Evolutionary conservation across 1,140 invertebrate genomes (phyloP), one percentile per base, ranked within the genome.

Genomic region (Brachionus koreanus): DNA sequence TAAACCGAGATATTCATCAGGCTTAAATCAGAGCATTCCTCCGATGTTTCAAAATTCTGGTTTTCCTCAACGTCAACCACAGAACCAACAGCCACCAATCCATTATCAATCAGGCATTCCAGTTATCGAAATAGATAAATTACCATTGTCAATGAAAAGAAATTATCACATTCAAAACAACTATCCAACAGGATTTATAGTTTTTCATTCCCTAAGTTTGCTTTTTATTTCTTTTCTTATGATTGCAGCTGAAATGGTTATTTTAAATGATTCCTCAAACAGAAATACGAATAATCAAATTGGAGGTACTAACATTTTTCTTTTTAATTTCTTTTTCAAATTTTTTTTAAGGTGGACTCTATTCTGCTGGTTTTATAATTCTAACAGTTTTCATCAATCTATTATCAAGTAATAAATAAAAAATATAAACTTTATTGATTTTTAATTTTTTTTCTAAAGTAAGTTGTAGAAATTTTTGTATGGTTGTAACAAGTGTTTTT

Each of bases 381-480:
- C 25, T 74, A 46, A 74, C 69, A 29, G 69, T 74, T 25, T 46
- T 74, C 16, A 13, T 74, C 46, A 74, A 42, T 12, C 25, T 74
- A 46, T 3, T 46, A 13, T 46, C 69, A 74, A 74, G 69, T 74
- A 46, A n/a, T n/a, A n/a, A n/a, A n/a, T n/a, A n/a, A n/a, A n/a
- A n/a, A n/a, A n/a, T n/a, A n/a, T n/a, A n/a, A n/a, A n/a, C n/a
- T n/a, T n/a, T n/a, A n/a, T n/a, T n/a, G n/a, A n/a, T 46, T 74
- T n/a, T 25, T 23, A 49, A 5, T 25, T 43, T 74, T 46, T 19
- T 43, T 13, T 29, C 12, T 74, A 10, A 74, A 74, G 69, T 74
- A 25, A 74, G 69, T 25, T 74, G 69, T 46, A 43, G 69, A 25
- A 74, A 74, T 29, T 74, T 46, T 74, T 74, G 69, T 49, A 46